Percentiles rank a stretch among this genome's conserved stretches.
Evolutionary conservation across 2,797 vertebrate species (phyloP).

Genomic region (Masticophis lateralis): DNA sequence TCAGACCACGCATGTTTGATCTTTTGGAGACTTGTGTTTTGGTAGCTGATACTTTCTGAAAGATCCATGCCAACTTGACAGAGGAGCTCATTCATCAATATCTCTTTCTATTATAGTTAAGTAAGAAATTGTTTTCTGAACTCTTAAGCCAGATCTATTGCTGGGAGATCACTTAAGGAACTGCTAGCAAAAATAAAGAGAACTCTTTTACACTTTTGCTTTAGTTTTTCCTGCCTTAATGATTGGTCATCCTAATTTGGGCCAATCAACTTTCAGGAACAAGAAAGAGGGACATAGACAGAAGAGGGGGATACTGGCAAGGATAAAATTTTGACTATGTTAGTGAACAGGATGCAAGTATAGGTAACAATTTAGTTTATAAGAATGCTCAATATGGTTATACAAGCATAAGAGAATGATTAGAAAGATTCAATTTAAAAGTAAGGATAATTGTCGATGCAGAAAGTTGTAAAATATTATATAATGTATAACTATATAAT

Average conservation of each 20-base stretch:
- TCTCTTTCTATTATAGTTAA: constrained; percentile 24
- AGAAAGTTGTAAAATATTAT: too few relatives aligned
- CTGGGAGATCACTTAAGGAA: neutral
- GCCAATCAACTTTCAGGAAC: neutral
- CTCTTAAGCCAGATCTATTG: neutral
- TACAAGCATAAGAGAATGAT: too few relatives aligned
- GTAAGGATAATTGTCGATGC: too few relatives aligned
- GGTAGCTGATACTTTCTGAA: neutral
- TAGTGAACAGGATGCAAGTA: too few relatives aligned
- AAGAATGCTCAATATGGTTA: too few relatives aligned
- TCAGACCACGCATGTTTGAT: constrained; percentile 34
- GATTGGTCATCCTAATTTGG: neutral
- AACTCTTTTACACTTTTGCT: neutral
- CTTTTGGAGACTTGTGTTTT: constrained; percentile 12
- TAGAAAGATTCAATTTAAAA: too few relatives aligned
- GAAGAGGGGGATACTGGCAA: neutral
- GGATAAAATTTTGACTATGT: too few relatives aligned
- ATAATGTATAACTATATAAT: too few relatives aligned
- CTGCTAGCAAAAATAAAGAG: neutral
- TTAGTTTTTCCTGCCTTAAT: neutral
- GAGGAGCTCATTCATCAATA: neutral
- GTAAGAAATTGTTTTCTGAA: neutral
- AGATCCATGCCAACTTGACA: neutral
- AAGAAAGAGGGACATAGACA: neutral
- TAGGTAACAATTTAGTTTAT: too few relatives aligned